Conservation (phyloP, 92 coral and sea anemone species). For the Actinernus sp. region DNA sequence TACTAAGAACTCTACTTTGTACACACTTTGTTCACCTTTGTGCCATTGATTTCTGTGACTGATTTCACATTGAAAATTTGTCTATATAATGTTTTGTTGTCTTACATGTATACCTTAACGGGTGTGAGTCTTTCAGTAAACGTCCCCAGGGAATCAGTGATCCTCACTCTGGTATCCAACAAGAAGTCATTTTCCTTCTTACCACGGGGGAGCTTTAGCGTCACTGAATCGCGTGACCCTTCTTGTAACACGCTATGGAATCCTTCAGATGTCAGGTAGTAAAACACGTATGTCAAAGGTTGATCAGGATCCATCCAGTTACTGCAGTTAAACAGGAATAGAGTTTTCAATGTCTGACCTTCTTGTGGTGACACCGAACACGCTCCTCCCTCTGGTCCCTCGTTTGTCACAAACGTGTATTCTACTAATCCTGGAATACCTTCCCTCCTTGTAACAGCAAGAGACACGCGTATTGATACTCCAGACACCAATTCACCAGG, state of each 20-base stretch:
- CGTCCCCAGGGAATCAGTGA: conserved; percentile 48
- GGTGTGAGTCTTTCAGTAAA: conserved; percentile 37
- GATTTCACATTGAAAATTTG: too few species aligned
- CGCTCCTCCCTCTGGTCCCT: conserved; percentile 53
- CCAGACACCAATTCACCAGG: conserved; percentile 2
- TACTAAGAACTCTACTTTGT: too few species aligned
- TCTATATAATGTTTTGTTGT: too few species aligned
- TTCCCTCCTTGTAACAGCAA: neutral
- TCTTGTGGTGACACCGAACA: conserved; percentile 37
- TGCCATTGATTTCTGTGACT: too few species aligned
- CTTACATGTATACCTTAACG: conserved; percentile 54
- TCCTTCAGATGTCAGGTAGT: conserved; percentile 49
- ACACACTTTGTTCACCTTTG: too few species aligned
- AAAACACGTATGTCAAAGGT: conserved; percentile 52
- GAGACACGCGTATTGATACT: neutral
- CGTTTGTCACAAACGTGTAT: conserved; percentile 49
- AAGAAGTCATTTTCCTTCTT: conserved; percentile 15
- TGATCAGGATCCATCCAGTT: conserved; percentile 70
- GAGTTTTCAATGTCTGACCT: conserved; percentile 63
- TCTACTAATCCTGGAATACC: conserved; percentile 49
- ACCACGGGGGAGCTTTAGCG: conserved; percentile 57
- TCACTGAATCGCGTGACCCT: conserved; percentile 13
- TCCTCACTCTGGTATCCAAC: conserved; percentile 40
- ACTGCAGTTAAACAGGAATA: conserved; percentile 46
- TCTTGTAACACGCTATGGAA: conserved; percentile 26